phyloP scores from a whole-genome alignment of 1,140 invertebrate genomes.

The Drosophila micromelanica region DNA sequence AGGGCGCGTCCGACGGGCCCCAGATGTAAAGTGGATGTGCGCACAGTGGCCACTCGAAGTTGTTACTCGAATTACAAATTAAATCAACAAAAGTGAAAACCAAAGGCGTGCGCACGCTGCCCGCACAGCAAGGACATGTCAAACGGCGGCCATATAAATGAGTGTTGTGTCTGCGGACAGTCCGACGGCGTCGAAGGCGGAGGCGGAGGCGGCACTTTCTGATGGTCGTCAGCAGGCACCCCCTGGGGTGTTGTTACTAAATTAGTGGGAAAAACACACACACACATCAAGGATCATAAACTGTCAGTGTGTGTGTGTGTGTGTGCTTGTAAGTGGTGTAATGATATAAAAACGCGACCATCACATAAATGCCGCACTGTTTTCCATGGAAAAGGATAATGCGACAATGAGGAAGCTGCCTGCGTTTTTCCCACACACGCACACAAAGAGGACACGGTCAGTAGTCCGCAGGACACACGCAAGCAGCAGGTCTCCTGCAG shows the following conservation, averaged over 20 bases:
- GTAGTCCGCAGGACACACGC: conserved; percentile 14
- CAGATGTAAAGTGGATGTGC: conserved; percentile 15
- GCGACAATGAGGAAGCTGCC: conserved; percentile 50
- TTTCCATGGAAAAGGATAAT: conserved; percentile 61
- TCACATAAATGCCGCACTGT: conserved; percentile 55
- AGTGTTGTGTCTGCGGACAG: conserved; percentile 43
- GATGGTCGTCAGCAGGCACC: conserved; percentile 40
- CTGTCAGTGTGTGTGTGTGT: conserved; percentile 27
- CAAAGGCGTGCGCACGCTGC: conserved; percentile 43
- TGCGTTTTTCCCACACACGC: conserved; percentile 21
- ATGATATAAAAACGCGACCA: conserved; percentile 74
- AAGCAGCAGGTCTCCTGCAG: conserved; percentile 27
- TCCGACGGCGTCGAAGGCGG: conserved; percentile 15
- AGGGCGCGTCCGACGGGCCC: conserved; percentile 20
- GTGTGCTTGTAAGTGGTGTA: conserved; percentile 46
- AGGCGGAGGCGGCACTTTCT: conserved; percentile 1
- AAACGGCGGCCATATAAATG: conserved; percentile 53
- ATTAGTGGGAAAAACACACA: conserved; percentile 71
- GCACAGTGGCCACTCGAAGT: conserved; percentile 67
- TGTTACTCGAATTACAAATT: conserved; percentile 78
- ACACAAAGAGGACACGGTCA: conserved; percentile 13
- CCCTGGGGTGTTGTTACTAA: conserved; percentile 77
- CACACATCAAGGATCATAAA: conserved; percentile 53
- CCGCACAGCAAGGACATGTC: conserved; percentile 63
- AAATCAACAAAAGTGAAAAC: conserved; percentile 72